Conservation (phyloP, 2,797 vertebrate species). For the Megaceryle alcyon region DNA sequence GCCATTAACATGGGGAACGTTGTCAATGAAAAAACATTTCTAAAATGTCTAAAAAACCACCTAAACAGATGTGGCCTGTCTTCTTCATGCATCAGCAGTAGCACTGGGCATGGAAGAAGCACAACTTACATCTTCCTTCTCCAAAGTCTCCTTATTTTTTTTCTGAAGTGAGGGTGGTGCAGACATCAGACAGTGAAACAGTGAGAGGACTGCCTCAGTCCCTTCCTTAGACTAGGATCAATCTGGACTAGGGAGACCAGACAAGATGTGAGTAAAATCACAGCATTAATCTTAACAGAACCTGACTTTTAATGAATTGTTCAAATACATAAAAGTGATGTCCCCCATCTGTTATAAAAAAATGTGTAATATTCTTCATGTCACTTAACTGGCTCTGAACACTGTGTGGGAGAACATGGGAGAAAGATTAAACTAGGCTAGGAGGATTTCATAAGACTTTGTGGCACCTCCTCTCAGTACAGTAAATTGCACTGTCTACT, state of each 20-base stretch:
- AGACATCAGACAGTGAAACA: not conserved
- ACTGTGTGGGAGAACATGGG: slow-evolving; percentile 31
- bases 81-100: not conserved
- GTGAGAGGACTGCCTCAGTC: not conserved
- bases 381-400: slow-evolving; percentile 33
- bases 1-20: not conserved
- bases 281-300: not conserved
- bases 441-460: slow-evolving; percentile 35
- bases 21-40: not conserved
- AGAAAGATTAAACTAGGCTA: slow-evolving; percentile 34
- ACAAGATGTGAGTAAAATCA: not conserved
- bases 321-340: slow-evolving; percentile 18
- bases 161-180: not conserved
- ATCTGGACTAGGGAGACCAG: not conserved
- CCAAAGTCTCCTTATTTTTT: not conserved
- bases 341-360: slow-evolving; percentile 34
- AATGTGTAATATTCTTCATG: slow-evolving; percentile 12
- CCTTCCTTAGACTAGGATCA: not conserved
- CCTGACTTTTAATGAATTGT: slow-evolving; percentile 20
- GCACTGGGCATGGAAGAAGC: not conserved
- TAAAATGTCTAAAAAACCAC: not conserved
- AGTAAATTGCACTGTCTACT: not conserved
- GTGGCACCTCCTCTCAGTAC: not conserved
- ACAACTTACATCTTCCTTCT: not conserved
- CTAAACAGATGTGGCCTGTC: not conserved